phyloP scores from a whole-genome alignment of 2,113 vertebrate genomes.

The Podarcis raffonei region DNA sequence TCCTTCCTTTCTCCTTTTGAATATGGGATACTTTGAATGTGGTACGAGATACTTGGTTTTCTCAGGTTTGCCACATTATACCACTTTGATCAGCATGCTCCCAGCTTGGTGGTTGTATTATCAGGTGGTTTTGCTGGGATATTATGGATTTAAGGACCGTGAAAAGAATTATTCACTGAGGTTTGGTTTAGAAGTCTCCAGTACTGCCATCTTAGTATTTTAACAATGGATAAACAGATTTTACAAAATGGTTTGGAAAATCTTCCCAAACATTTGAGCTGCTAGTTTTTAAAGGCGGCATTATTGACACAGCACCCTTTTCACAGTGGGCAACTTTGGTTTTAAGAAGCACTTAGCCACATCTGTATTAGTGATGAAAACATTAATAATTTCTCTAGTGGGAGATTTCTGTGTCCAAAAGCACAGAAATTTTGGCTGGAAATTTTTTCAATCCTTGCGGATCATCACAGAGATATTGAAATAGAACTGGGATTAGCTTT shows the following conservation, averaged over 20 bases:
- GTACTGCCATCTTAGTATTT: background rate
- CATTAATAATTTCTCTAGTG: background rate
- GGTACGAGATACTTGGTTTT: background rate
- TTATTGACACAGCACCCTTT: background rate
- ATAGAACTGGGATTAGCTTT: too few relatives aligned
- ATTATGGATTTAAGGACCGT: background rate
- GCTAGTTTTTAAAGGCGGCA: background rate
- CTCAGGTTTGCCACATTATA: background rate
- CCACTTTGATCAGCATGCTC: background rate
- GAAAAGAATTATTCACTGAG: background rate
- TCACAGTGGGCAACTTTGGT: background rate
- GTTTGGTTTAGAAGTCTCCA: background rate
- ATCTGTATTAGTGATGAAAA: background rate
- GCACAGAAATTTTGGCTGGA: too few relatives aligned
- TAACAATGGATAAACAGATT: background rate
- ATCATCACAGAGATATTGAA: too few relatives aligned
- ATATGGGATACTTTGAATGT: background rate
- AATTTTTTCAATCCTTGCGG: too few relatives aligned
- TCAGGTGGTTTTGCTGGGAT: background rate
- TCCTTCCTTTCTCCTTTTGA: background rate
- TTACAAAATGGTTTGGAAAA: background rate
- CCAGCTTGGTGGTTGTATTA: background rate
- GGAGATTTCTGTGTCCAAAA: background rate
- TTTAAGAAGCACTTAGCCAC: background rate
- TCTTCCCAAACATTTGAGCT: background rate